Conservation (phyloP, 2,888 invertebrate genomes). For the Leucoptera coffeella region DNA sequence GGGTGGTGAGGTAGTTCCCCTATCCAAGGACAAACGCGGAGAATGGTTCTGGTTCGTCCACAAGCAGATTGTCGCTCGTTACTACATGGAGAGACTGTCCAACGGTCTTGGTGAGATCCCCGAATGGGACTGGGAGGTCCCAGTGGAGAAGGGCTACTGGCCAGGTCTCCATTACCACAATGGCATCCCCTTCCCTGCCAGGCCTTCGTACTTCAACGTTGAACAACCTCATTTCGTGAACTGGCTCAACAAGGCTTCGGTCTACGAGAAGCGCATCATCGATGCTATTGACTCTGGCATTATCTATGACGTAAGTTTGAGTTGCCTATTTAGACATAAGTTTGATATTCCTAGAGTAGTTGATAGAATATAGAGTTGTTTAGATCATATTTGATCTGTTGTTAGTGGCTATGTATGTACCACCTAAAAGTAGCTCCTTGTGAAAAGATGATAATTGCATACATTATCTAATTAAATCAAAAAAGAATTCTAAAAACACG, state of each 20-base stretch:
- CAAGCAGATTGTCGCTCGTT: slow-evolving; percentile 64
- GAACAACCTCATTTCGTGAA: slow-evolving; percentile 27
- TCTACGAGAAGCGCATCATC: slow-evolving; percentile 50
- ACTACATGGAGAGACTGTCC: slow-evolving; percentile 69
- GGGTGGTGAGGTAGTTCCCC: slow-evolving; percentile 41
- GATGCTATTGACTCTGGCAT: slow-evolving; percentile 56
- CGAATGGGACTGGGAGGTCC: slow-evolving; percentile 42
- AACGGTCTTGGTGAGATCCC: slow-evolving; percentile 63
- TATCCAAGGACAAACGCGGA: slow-evolving; percentile 55
- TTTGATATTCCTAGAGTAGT: too few relatives aligned
- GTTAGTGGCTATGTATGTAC: too few relatives aligned
- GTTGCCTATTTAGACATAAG: neutral
- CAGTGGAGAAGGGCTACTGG: slow-evolving; percentile 55
- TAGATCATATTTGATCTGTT: too few relatives aligned
- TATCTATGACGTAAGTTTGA: slow-evolving; percentile 26
- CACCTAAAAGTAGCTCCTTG: too few relatives aligned
- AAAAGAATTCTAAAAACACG: too few relatives aligned
- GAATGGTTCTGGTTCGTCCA: slow-evolving; percentile 60
- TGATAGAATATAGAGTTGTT: too few relatives aligned
- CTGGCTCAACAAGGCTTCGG: slow-evolving; percentile 31
- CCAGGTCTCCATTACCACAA: slow-evolving; percentile 59
- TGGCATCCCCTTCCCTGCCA: slow-evolving; percentile 59
- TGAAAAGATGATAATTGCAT: too few relatives aligned
- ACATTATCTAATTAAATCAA: too few relatives aligned
- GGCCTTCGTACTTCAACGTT: slow-evolving; percentile 51